Evolutionary conservation across 2,888 invertebrate genomes (phyloP), one percentile per base, ranked within the genome.

Genomic region (Zaprionus obscuricornis): DNA sequence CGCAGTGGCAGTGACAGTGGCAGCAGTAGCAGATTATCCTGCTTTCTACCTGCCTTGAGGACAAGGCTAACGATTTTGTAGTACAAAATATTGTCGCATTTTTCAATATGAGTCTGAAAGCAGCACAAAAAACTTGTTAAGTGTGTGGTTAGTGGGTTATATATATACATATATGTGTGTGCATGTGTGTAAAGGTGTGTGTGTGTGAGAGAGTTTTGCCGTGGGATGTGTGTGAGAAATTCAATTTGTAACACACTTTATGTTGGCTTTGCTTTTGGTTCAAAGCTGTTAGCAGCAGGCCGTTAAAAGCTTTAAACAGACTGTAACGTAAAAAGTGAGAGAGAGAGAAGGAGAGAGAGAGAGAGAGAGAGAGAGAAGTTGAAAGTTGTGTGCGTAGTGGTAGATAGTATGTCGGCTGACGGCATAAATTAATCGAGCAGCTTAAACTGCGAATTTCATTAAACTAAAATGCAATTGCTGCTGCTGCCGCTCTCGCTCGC

Each of bases 181-280:
- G 37, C 36, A 33, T 16, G 17, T 47, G 4, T 17, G 10, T 16
- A 8, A 42, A 42, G 14, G 34, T 33, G 16, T 22, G 26, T 22
- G 11, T 4, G 26, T 11, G 27, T 18, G 17, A 4, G 14, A 3
- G 20, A 24, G 31, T 20, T 45, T 51, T 33, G 36, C 14, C 37
- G 62, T 39, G 36, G 62, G 17, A 33, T 43, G n/a, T n/a, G 54
- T 54, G 56, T 62, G 77, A 63, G 59, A 79, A 81, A 79, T 79
- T 79, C 85, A 84, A 79, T 79, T 79, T 79, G 85, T 81, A 69
- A 65, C 55, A 69, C 71, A 55, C 78, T 81, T 79, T 79, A 84
- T 81, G 78, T 46, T 70, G 60, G 75, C 75, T 56, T 73, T 60
- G 70, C 58, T 68, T 45, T 71, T n/a, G n/a, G n/a, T n/a, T n/a